These are phyloP conservation scores for Eptesicus fuscus DNA, from an alignment of 2,113 vertebrate genomes.

Conservation along the genomic window DNA sequence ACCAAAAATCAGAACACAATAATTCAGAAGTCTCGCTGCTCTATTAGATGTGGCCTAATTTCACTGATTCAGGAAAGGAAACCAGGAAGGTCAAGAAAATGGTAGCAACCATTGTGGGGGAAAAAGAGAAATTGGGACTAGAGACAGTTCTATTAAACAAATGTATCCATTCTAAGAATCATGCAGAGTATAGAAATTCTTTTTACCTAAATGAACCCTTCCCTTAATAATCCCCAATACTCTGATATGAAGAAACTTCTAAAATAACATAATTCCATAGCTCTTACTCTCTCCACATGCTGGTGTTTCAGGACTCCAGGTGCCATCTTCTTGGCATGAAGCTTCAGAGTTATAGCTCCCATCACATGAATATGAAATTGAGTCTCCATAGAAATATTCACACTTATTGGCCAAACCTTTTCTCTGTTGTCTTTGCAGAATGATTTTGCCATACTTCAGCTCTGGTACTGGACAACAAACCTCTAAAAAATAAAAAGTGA, in stretches of 20 bases:
- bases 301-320: not conserved
- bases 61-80: not conserved
- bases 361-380: fast-evolving
- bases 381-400: not conserved
- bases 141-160: not conserved
- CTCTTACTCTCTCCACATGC: constrained; percentile 30
- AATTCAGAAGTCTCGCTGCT: not conserved
- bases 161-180: not conserved
- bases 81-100: not conserved
- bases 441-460: not conserved
- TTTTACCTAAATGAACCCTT: not conserved
- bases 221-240: not conserved
- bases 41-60: not conserved
- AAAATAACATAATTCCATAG: not conserved
- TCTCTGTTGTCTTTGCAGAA: fast-evolving
- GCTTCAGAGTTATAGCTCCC: fast-evolving
- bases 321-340: not conserved
- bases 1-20: not conserved
- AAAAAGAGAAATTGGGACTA: not conserved
- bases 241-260: not conserved
- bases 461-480: constrained; percentile 22
- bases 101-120: not conserved
- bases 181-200: not conserved
- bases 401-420: fast-evolving
- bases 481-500: constrained; percentile 40